phyloP scores from a whole-genome alignment of 2,113 vertebrate genomes.

The Phylloscopus trochiloides region DNA sequence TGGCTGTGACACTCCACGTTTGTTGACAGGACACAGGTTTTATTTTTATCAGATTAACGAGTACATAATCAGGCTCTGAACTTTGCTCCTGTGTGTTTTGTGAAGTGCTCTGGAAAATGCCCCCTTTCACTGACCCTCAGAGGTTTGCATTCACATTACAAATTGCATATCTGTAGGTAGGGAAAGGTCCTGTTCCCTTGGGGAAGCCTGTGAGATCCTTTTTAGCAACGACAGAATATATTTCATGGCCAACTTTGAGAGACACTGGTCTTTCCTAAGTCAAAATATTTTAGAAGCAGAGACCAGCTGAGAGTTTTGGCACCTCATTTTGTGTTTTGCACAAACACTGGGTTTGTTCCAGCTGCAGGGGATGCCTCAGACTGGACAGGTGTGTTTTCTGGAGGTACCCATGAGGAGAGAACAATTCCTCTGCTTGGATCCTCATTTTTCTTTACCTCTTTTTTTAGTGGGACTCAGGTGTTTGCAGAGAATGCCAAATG shows the following conservation, averaged over 20 bases:
- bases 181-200: background rate
- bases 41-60: slow-evolving; percentile 22
- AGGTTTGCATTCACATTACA: background rate
- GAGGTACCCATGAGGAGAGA: background rate
- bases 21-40: slow-evolving; percentile 37
- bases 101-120: background rate
- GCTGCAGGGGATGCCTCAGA: background rate
- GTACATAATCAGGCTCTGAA: background rate
- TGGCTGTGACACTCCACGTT: background rate
- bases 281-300: background rate
- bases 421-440: background rate
- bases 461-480: background rate
- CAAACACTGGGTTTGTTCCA: background rate
- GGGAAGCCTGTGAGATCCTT: background rate
- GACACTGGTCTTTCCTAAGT: background rate
- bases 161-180: background rate
- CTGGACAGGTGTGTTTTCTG: background rate
- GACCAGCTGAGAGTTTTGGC: background rate
- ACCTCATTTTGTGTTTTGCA: background rate
- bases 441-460: background rate
- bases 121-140: background rate
- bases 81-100: background rate
- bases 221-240: background rate
- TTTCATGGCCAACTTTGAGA: background rate
- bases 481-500: background rate